phyloP scores from a whole-genome alignment of 2,113 vertebrate genomes.

The Bostrychus sinensis region DNA sequence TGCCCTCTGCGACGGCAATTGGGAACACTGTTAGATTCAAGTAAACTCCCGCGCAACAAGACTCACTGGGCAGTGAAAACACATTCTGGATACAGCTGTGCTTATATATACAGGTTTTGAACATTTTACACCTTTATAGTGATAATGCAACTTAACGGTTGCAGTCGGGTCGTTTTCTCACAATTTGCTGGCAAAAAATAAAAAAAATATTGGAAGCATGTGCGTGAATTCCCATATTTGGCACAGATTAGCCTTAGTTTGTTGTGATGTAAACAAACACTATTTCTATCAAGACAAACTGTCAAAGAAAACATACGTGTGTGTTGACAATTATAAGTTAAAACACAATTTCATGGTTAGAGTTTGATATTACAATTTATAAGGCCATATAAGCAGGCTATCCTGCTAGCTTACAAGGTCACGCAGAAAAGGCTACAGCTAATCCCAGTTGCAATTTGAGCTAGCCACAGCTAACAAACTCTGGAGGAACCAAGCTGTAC shows the following conservation, averaged over 20 bases:
- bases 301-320: too few species aligned
- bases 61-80: constrained; percentile 42
- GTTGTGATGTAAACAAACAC: constrained; percentile 51
- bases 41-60: constrained; percentile 69
- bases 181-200: too few species aligned
- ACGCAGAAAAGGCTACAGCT: constrained; percentile 35
- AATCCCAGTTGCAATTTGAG: constrained; percentile 16
- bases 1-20: constrained; percentile 46
- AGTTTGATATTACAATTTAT: not conserved
- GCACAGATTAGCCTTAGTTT: constrained; percentile 11
- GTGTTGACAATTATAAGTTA: not conserved
- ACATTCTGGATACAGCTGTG: not conserved
- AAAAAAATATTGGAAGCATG: too few species aligned
- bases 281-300: not conserved
- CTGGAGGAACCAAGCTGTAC: not conserved
- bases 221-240: not conserved
- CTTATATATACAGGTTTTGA: not conserved
- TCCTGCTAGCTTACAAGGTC: constrained; percentile 64
- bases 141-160: not conserved
- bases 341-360: not conserved
- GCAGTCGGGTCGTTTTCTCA: too few species aligned
- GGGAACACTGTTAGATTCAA: constrained; percentile 56
- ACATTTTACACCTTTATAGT: not conserved
- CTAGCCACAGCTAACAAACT: not conserved
- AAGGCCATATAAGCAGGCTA: constrained; percentile 26